phyloP scores from a whole-genome alignment of 2,888 invertebrate genomes.

The Agrochola lychnidis region DNA sequence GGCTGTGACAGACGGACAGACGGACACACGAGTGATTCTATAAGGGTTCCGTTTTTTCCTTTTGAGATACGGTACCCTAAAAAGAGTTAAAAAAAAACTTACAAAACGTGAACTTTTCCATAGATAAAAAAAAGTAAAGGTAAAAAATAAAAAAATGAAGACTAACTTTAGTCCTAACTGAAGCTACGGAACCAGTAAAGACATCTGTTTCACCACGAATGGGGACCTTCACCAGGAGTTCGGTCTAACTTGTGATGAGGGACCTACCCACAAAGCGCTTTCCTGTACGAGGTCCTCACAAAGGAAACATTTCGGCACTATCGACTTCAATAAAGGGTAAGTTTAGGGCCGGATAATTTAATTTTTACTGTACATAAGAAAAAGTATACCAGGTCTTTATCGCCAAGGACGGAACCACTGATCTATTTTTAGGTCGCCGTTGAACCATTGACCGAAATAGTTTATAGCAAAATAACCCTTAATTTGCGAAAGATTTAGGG shows the following conservation, averaged over 20 bases:
- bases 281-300: neutral
- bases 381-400: neutral
- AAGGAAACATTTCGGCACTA: neutral
- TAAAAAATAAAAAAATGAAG: neutral
- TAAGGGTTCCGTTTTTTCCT: no score
- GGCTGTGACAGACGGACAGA: no score
- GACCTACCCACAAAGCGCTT: no score
- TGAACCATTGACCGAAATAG: slow-evolving; percentile 15
- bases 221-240: no score
- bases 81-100: no score
- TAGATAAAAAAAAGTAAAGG: no score
- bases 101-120: no score
- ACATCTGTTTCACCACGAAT: neutral
- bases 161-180: neutral
- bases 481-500: slow-evolving; percentile 10
- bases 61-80: no score
- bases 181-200: neutral
- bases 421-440: slow-evolving; percentile 19
- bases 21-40: no score
- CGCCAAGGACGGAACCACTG: slow-evolving; percentile 4
- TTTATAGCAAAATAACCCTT: slow-evolving; percentile 21
- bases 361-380: neutral
- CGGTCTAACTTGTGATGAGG: no score
- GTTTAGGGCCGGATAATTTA: neutral
- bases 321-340: neutral